These are phyloP conservation scores for Chrysodeixis includens DNA, from an alignment of 2,888 invertebrate species.

Conservation along the genomic window DNA sequence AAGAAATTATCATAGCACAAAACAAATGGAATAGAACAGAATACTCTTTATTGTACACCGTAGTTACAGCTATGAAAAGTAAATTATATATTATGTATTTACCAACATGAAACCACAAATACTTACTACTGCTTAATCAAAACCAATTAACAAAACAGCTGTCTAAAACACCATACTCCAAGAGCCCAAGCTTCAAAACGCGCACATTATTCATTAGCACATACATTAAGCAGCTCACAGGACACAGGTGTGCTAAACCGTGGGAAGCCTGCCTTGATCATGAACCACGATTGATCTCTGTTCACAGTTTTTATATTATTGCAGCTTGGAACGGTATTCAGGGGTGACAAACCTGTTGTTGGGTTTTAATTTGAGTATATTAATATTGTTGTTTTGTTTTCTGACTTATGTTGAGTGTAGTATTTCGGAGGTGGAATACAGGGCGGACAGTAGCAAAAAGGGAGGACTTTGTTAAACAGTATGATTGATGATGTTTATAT, in stretches of 20 bases:
- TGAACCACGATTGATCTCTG: conserved; percentile 70
- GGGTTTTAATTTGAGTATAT: neutral
- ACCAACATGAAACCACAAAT: neutral
- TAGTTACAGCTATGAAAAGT: too few relatives aligned
- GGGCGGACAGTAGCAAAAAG: too few relatives aligned
- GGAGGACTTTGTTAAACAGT: too few relatives aligned
- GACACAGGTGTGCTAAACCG: conserved; percentile 82
- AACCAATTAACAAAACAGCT: conserved; percentile 19
- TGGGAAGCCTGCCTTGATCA: conserved; percentile 81
- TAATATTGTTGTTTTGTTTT: neutral
- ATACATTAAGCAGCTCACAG: conserved; percentile 53
- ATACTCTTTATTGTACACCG: too few relatives aligned
- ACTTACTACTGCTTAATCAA: neutral
- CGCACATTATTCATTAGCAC: conserved; percentile 42
- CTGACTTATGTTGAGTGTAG: too few relatives aligned
- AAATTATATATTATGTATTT: too few relatives aligned
- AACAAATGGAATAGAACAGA: too few relatives aligned
- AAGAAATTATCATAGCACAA: too few relatives aligned
- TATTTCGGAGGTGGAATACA: too few relatives aligned
- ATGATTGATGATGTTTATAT: too few relatives aligned
- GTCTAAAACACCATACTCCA: neutral
- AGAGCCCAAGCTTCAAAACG: conserved; percentile 15
- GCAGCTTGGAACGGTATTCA: conserved; percentile 11
- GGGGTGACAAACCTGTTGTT: neutral
- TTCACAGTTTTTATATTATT: conserved; percentile 63